Conservation (phyloP, 2,888 invertebrate genomes). For the Cenopis cana region DNA sequence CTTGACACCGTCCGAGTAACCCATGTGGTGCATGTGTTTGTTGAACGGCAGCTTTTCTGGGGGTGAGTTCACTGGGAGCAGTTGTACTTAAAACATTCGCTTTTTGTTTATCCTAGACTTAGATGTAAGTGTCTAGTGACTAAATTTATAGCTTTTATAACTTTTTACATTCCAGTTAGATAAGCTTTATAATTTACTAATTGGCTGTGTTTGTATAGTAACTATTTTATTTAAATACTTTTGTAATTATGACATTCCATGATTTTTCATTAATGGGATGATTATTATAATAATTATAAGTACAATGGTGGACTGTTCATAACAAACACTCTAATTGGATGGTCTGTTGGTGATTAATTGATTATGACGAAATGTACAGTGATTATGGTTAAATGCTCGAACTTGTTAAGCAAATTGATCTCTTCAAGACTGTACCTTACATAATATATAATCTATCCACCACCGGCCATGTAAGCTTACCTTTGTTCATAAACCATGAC, state of each 20-base stretch:
- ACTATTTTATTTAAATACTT: conserved; percentile 27
- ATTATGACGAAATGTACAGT: neutral
- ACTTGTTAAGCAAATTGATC: conserved; percentile 9
- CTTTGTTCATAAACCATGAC: conserved; percentile 15
- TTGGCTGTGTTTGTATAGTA: conserved; percentile 70
- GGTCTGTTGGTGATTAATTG: neutral
- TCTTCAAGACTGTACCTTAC: conserved; percentile 5
- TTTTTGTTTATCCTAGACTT: conserved; percentile 74
- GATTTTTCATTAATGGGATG: conserved; percentile 13
- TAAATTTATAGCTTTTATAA: conserved; percentile 62
- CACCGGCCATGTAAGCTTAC: conserved; percentile 29
- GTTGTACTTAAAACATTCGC: conserved; percentile 81
- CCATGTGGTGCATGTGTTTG: conserved; percentile 45
- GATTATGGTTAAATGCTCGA: neutral
- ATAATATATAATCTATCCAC: conserved; percentile 18
- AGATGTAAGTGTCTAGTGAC: conserved; percentile 56
- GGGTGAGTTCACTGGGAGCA: conserved; percentile 77
- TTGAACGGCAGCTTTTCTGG: conserved; percentile 58
- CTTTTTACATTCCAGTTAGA: conserved; percentile 78
- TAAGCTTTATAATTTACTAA: conserved; percentile 58
- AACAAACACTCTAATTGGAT: conserved; percentile 1
- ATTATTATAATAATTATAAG: conserved; percentile 1
- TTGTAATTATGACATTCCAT: conserved; percentile 31
- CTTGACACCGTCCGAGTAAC: conserved; percentile 89
- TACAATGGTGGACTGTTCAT: conserved; percentile 23